Conservation (phyloP, 2,797 vertebrate genomes). For the Sandelia bainsii region DNA sequence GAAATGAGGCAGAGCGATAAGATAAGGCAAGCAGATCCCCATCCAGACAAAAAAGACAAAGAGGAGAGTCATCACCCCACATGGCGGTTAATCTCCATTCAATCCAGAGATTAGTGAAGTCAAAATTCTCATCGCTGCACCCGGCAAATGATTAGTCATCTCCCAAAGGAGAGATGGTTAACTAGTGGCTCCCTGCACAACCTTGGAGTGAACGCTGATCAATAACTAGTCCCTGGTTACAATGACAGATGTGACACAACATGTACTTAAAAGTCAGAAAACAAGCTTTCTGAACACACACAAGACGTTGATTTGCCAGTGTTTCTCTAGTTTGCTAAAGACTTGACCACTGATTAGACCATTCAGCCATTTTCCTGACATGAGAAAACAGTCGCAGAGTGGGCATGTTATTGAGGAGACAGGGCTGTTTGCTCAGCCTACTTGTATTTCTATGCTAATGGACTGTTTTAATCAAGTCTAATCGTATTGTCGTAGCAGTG, state of each 20-base stretch:
- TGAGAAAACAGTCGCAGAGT: constrained; percentile 7
- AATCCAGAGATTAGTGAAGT: constrained; percentile 72
- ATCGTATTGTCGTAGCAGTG: constrained; percentile 51
- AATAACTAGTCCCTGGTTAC: constrained; percentile 56
- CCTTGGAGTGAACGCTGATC: constrained; percentile 51
- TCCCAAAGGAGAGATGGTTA: constrained; percentile 60
- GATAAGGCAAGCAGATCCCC: constrained; percentile 73
- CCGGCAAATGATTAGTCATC: constrained; percentile 69
- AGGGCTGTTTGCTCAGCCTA: constrained; percentile 31
- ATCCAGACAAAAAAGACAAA: constrained; percentile 73
- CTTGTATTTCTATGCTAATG: constrained; percentile 67
- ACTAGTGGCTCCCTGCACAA: constrained; percentile 37
- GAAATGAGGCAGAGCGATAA: constrained; percentile 74
- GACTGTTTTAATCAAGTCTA: constrained; percentile 69
- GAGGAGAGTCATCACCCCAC: constrained; percentile 69
- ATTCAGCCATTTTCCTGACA: constrained; percentile 21
- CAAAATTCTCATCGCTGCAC: constrained; percentile 57
- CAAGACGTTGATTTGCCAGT: not conserved
- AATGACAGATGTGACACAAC: constrained; percentile 27
- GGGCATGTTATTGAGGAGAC: constrained; percentile 11
- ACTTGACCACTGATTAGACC: constrained; percentile 9
- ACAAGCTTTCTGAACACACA: not conserved
- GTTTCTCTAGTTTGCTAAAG: constrained; percentile 6
- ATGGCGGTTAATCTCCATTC: constrained; percentile 77
- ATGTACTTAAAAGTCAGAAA: constrained; percentile 21